A percentile compares a stretch with the other conserved stretches of the same genome.
These are phyloP conservation scores for Anthoptus insignis DNA, from an alignment of 2,888 invertebrate genomes.

Conservation along the genomic window DNA sequence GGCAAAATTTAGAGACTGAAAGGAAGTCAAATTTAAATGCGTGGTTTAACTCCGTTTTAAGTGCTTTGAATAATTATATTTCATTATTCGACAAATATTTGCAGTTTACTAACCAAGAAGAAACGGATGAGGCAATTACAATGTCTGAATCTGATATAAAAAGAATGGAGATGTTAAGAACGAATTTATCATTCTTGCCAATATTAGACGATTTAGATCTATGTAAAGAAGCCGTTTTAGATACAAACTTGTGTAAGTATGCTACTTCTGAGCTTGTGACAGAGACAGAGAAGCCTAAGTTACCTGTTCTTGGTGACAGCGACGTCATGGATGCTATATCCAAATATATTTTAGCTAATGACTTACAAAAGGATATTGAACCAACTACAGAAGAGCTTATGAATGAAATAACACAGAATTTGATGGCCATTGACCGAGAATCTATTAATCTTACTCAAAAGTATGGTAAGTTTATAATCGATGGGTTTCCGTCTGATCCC, in stretches of 20 bases:
- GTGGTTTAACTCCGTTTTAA: slow-evolving; percentile 66
- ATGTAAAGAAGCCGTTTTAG: slow-evolving; percentile 57
- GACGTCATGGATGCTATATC: slow-evolving; percentile 75
- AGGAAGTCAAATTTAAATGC: slow-evolving; percentile 65
- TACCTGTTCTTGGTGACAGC: slow-evolving; percentile 77
- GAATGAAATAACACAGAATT: slow-evolving; percentile 66
- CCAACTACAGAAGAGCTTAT: slow-evolving; percentile 76
- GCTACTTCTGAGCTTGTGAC: slow-evolving; percentile 69
- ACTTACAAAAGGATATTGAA: slow-evolving; percentile 73
- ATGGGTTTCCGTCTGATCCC: slow-evolving; percentile 84
- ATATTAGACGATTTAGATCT: slow-evolving; percentile 62
- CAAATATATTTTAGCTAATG: slow-evolving; percentile 67
- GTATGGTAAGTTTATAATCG: slow-evolving; percentile 88
- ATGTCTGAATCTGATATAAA: slow-evolving; percentile 37
- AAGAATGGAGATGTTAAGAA: slow-evolving; percentile 52
- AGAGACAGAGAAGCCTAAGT: slow-evolving; percentile 57
- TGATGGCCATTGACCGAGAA: slow-evolving; percentile 69
- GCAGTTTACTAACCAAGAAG: slow-evolving; percentile 23
- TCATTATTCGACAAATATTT: slow-evolving; percentile 51
- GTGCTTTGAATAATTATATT: slow-evolving; percentile 58
- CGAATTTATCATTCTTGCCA: slow-evolving; percentile 60
- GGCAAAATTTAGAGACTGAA: slow-evolving; percentile 71
- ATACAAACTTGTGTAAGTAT: slow-evolving; percentile 59
- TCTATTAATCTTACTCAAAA: slow-evolving; percentile 56
- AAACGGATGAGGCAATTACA: slow-evolving; percentile 27